phyloP scores from a whole-genome alignment of 30 jellyfish, hydroid and myxozoan genomes.

The Catostylus mosaicus region DNA sequence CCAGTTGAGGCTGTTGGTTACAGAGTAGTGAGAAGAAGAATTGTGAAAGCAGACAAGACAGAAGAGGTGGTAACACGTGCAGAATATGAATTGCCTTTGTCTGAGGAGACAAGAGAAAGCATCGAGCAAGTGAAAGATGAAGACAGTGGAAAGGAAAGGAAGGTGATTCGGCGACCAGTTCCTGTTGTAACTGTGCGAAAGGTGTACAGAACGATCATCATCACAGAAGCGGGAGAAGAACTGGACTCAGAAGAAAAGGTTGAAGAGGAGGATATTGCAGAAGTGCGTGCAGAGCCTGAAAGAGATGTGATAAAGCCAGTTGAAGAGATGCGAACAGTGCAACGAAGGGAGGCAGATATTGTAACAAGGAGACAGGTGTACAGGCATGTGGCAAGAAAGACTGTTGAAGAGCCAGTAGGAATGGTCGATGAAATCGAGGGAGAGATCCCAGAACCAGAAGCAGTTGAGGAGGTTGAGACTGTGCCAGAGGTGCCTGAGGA shows the following conservation, averaged over 20 bases:
- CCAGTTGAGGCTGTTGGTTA: constrained; percentile 52
- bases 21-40: constrained; percentile 49
- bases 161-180: constrained; percentile 38
- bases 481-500: constrained; percentile 27
- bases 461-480: constrained; percentile 6
- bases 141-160: constrained; percentile 23
- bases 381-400: constrained; percentile 4
- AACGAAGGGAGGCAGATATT: constrained; percentile 17
- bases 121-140: constrained; percentile 23
- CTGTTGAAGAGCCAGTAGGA: no score
- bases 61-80: constrained; percentile 13
- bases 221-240: constrained; percentile 23
- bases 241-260: constrained; percentile 6
- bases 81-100: constrained; percentile 5
- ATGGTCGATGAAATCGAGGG: constrained; percentile 26
- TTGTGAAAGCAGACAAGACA: constrained; percentile 50
- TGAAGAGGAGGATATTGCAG: constrained; percentile 10
- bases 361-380: constrained; percentile 27
- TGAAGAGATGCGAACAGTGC: neutral
- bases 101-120: constrained; percentile 17
- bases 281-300: constrained; percentile 8
- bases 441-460: constrained; percentile 41
- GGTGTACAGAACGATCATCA: constrained; percentile 68
- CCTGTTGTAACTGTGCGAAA: constrained; percentile 65
- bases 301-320: constrained; percentile 15